Evolutionary conservation across 2,113 vertebrate genomes (phyloP).

Genomic region (Emydocephalus ijimae): DNA sequence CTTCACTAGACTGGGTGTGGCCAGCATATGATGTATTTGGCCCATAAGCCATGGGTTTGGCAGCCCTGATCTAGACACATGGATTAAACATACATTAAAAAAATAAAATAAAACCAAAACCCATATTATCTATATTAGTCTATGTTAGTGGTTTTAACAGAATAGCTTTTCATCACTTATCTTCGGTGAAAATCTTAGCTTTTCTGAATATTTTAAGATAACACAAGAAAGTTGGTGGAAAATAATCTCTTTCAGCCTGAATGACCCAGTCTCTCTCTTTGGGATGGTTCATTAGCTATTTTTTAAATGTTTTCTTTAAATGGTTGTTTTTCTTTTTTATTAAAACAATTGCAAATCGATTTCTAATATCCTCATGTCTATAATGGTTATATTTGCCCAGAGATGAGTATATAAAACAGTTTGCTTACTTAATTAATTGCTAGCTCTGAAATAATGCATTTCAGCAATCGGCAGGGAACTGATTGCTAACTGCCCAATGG

Average conservation of each 20-base stretch:
- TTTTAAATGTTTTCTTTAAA: neutral
- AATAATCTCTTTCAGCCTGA: neutral
- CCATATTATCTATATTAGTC: too few relatives aligned
- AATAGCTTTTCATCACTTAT: neutral
- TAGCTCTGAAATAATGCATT: neutral
- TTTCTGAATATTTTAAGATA: neutral
- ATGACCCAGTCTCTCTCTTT: neutral
- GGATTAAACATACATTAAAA: neutral
- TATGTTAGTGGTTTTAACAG: neutral
- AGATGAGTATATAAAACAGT: neutral
- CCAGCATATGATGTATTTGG: too few relatives aligned
- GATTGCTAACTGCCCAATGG: neutral
- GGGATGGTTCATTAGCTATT: neutral
- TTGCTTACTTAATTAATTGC: neutral
- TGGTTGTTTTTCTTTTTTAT: neutral
- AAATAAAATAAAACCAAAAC: neutral
- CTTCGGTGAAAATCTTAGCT: too few relatives aligned
- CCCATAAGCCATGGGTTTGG: fast-evolving
- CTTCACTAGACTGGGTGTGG: too few relatives aligned
- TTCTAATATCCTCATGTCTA: neutral
- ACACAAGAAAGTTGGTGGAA: neutral
- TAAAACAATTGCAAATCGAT: neutral
- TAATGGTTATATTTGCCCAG: neutral
- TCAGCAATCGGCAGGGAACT: neutral
- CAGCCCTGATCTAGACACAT: neutral